A percentile compares a stretch with the other conserved stretches of the same genome.
These are phyloP conservation scores for Xylocopa sonorina DNA, from an alignment of 1,140 invertebrate species.

Conservation along the genomic window DNA sequence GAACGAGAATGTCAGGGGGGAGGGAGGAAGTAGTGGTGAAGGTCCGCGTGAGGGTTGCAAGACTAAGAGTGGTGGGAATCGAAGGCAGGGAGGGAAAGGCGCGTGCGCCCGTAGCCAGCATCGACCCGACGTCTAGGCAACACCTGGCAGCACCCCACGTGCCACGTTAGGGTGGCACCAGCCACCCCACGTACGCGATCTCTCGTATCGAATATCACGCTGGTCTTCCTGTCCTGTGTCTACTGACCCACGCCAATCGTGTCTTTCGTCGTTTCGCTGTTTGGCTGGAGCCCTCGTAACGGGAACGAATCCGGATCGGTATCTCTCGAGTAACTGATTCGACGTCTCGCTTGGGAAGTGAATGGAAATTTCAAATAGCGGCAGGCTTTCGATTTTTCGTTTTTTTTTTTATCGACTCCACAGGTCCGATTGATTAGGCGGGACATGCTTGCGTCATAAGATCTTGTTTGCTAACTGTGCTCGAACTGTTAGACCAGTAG, in stretches of 20 bases:
- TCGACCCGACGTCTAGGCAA: constrained; percentile 78
- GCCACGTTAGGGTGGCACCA: constrained; percentile 73
- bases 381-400: not conserved
- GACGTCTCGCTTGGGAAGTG: not conserved
- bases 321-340: not conserved
- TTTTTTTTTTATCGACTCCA: not conserved
- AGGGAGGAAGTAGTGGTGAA: constrained; percentile 26
- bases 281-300: constrained; percentile 1
- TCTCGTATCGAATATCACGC: constrained; percentile 75
- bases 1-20: constrained; percentile 20
- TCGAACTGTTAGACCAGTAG: not conserved
- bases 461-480: not conserved
- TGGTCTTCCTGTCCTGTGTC: constrained; percentile 62
- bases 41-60: constrained; percentile 10
- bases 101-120: constrained; percentile 72
- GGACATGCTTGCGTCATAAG: not conserved
- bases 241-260: constrained; percentile 66
- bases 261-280: constrained; percentile 44
- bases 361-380: not conserved
- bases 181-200: constrained; percentile 63
- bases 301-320: not conserved
- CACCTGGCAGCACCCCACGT: constrained; percentile 80
- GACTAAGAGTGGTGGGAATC: not conserved
- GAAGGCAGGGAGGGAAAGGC: constrained; percentile 29
- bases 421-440: not conserved